Evolutionary conservation across 2,888 invertebrate species (phyloP).

Genomic region (Scaeva pyrastri): DNA sequence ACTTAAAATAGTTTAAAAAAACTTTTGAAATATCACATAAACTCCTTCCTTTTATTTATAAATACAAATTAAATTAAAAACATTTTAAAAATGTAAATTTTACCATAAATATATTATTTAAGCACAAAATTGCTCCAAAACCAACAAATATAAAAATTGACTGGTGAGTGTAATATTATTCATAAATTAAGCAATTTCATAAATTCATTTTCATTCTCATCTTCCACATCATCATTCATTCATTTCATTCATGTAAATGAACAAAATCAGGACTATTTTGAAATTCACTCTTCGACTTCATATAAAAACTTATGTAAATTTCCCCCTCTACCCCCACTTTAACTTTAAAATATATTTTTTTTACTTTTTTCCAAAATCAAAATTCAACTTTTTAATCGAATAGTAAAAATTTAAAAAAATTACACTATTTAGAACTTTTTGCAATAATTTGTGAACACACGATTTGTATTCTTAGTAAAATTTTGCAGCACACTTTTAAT

Average conservation of each 20-base stretch:
- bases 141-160: not conserved
- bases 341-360: not conserved
- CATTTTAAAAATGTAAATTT: not conserved
- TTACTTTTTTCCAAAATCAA: not conserved
- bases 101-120: no score
- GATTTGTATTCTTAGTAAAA: slow-evolving; percentile 10
- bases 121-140: slow-evolving; percentile 1
- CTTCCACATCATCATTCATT: no score
- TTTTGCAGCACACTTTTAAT: slow-evolving; percentile 25
- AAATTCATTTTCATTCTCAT: no score
- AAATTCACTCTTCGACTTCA: slow-evolving; percentile 31
- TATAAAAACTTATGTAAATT: not conserved
- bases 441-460: slow-evolving; percentile 27
- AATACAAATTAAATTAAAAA: no score
- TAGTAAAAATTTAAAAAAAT: not conserved
- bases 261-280: not conserved
- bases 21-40: no score
- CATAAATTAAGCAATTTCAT: not conserved
- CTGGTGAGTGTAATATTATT: slow-evolving; percentile 19
- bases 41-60: no score
- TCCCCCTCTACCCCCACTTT: not conserved
- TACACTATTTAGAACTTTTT: slow-evolving; percentile 11
- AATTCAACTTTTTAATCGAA: not conserved
- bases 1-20: no score
- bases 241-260: not conserved